Evolutionary conservation across 1,140 invertebrate species (phyloP).

Genomic region (Hyles euphorbiae): DNA sequence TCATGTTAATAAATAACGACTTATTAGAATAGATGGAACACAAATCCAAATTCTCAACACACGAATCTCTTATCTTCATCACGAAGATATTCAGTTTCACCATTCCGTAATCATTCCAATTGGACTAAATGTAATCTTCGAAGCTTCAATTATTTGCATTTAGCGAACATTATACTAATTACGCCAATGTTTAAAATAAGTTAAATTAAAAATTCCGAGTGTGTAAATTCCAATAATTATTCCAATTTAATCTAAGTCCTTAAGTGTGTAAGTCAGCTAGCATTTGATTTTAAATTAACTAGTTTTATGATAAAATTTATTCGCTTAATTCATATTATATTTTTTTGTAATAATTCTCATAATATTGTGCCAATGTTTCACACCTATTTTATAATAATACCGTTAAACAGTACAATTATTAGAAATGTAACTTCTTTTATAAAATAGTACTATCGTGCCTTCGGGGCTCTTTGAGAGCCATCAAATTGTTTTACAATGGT

Average conservation of each 20-base stretch:
- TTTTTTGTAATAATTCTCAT: conserved; percentile 3
- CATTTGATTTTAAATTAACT: conserved; percentile 10
- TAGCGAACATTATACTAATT: too few species aligned
- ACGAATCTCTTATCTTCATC: conserved; percentile 15
- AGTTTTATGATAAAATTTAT: background rate
- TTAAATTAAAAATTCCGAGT: background rate
- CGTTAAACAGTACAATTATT: conserved; percentile 40
- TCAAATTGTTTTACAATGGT: conserved; percentile 36
- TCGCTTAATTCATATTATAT: conserved; percentile 6
- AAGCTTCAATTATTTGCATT: background rate
- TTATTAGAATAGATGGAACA: background rate
- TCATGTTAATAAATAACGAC: conserved; percentile 14
- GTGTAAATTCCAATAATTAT: too few species aligned
- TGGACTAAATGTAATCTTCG: background rate
- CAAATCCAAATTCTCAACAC: conserved; percentile 5
- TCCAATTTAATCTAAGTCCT: conserved; percentile 2
- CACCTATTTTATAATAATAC: conserved; percentile 18
- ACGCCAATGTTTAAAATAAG: background rate
- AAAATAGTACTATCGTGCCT: conserved; percentile 53
- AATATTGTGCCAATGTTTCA: conserved; percentile 33
- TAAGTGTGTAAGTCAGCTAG: conserved; percentile 8
- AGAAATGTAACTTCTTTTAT: conserved; percentile 34
- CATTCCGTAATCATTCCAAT: conserved; percentile 8
- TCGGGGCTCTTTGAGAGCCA: conserved; percentile 43
- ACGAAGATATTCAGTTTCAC: background rate